phyloP scores from a whole-genome alignment of 2,888 invertebrate species.

The Ectemnius lituratus region DNA sequence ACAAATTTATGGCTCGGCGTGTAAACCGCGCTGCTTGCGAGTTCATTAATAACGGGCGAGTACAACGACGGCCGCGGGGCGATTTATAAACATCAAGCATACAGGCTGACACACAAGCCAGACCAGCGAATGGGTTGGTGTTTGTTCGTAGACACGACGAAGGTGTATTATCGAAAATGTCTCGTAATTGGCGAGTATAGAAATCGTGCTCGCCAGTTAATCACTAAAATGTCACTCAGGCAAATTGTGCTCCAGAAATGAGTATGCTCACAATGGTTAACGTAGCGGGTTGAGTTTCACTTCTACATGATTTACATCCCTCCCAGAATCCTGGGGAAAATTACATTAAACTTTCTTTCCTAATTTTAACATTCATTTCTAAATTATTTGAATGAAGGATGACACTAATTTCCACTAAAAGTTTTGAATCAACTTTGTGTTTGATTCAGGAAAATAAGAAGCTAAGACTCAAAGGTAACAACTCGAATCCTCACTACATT shows the following conservation, averaged over 20 bases:
- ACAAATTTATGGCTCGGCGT: background rate
- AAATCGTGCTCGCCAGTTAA: background rate
- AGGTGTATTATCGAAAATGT: background rate
- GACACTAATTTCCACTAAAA: too few species aligned
- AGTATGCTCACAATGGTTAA: too few species aligned
- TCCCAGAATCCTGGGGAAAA: too few species aligned
- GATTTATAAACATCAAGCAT: constrained; percentile 17
- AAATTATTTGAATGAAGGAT: too few species aligned
- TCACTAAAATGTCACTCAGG: constrained; percentile 1
- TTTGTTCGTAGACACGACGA: background rate
- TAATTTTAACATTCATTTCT: too few species aligned
- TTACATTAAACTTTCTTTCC: too few species aligned
- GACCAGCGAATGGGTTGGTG: background rate
- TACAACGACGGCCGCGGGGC: constrained; percentile 3
- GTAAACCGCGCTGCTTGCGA: constrained; percentile 13
- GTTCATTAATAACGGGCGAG: background rate
- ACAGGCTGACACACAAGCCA: background rate
- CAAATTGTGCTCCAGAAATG: background rate
- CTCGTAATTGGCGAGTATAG: background rate
- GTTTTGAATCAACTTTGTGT: too few species aligned
- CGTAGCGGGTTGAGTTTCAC: too few species aligned
- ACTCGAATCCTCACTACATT: too few species aligned
- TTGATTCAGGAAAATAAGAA: too few species aligned
- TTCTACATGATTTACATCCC: too few species aligned
- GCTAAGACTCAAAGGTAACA: too few species aligned